A percentile compares a stretch with the other conserved stretches of the same genome.
Conservation (phyloP, 64 coral and sea anemone species). For the Stichodactyla helianthus region DNA sequence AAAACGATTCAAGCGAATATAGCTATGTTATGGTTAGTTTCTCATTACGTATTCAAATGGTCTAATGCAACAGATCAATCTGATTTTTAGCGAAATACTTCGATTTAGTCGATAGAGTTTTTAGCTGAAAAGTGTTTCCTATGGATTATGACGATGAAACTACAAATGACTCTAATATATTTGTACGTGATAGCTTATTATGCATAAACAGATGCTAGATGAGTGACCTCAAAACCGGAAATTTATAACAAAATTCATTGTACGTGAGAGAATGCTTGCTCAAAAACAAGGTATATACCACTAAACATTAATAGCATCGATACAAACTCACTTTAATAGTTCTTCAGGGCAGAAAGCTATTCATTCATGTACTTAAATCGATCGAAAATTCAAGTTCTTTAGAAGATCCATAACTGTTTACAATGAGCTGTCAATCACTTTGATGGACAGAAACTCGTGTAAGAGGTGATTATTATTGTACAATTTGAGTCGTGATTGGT, state of each 20-base stretch:
- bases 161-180: background rate
- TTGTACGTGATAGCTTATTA: background rate
- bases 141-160: background rate
- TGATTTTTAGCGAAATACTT: background rate
- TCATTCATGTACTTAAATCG: background rate
- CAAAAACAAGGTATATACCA: background rate
- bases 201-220: background rate
- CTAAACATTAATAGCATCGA: background rate
- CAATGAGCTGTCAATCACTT: slow-evolving; percentile 63
- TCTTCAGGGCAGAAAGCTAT: background rate
- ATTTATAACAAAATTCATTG: background rate
- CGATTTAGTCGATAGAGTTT: background rate
- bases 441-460: slow-evolving; percentile 88
- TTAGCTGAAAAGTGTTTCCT: background rate
- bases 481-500: slow-evolving; percentile 63
- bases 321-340: background rate
- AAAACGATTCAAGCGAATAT: background rate
- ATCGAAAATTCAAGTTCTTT: background rate
- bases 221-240: background rate
- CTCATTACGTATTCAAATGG: background rate
- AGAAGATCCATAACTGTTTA: slow-evolving; percentile 22
- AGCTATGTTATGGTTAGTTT: background rate
- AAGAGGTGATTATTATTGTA: slow-evolving; percentile 78
- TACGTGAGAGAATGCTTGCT: slow-evolving; percentile 4
- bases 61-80: background rate